Conservation (phyloP, 1,140 invertebrate species). For the Diprion similis region DNA sequence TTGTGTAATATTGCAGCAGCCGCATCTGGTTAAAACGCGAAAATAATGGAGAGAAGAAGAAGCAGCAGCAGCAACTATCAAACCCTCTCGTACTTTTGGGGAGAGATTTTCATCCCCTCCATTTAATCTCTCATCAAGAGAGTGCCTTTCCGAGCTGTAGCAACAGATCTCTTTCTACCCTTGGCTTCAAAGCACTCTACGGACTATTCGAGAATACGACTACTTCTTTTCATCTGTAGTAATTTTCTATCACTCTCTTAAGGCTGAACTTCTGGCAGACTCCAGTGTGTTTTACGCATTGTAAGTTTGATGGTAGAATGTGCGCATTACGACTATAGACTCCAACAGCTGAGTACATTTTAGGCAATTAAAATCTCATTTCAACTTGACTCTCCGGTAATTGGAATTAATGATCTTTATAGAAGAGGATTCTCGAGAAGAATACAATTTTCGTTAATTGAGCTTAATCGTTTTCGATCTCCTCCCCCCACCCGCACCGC, state of each 20-base stretch:
- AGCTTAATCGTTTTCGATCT: too few relatives aligned
- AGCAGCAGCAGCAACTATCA: conserved; percentile 11
- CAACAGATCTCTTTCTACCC: background rate
- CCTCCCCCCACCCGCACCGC: too few relatives aligned
- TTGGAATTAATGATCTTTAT: too few relatives aligned
- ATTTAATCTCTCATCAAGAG: conserved; percentile 44
- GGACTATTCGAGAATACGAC: conserved; percentile 14
- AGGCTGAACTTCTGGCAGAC: too few relatives aligned
- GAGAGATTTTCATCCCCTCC: conserved; percentile 32
- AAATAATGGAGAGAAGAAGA: conserved; percentile 34
- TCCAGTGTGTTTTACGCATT: background rate
- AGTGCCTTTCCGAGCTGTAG: conserved; percentile 30
- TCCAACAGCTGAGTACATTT: too few relatives aligned
- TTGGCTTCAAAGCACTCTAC: conserved; percentile 23
- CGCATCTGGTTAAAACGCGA: conserved; percentile 31
- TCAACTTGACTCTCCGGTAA: too few relatives aligned
- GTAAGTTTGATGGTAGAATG: background rate
- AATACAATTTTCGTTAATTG: too few relatives aligned
- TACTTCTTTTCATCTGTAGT: conserved; percentile 33
- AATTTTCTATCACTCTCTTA: background rate
- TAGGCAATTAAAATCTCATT: too few relatives aligned
- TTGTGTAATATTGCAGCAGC: too few relatives aligned
- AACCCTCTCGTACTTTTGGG: conserved; percentile 27
- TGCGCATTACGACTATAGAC: too few relatives aligned
- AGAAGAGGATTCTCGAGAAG: too few relatives aligned